Conservation (phyloP, 2,113 vertebrate species). For the Laticauda colubrina region DNA sequence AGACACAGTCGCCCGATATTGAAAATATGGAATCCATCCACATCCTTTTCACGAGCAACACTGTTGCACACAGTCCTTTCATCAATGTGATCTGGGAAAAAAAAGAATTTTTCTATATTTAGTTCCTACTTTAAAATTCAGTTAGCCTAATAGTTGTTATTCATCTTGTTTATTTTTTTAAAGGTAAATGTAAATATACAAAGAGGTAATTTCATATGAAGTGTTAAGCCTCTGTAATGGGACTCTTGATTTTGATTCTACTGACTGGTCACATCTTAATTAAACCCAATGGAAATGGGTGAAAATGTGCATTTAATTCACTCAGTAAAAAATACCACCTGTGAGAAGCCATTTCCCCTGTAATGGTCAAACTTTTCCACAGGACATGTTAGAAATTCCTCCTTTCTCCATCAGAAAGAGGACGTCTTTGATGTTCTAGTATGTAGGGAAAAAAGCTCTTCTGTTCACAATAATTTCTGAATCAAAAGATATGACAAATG, state of each 20-base stretch:
- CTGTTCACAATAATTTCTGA: background rate
- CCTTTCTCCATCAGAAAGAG: background rate
- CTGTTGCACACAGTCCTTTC: constrained; percentile 84
- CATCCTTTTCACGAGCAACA: constrained; percentile 87
- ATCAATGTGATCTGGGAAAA: constrained; percentile 79
- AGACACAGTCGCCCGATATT: constrained; percentile 90
- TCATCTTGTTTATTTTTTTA: background rate
- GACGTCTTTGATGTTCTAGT: background rate
- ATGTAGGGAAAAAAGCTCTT: background rate
- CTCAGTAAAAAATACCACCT: background rate
- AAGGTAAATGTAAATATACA: background rate
- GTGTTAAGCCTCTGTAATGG: background rate
- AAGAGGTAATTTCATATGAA: background rate
- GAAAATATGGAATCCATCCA: constrained; percentile 90
- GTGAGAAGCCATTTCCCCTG: background rate
- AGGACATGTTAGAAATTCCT: background rate
- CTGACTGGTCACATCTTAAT: background rate
- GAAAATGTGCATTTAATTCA: background rate
- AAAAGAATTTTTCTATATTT: background rate
- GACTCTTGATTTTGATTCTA: background rate
- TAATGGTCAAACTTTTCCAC: background rate
- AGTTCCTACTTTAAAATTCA: background rate
- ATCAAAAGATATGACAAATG: background rate
- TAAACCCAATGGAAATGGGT: background rate
- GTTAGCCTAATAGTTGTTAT: background rate